These are phyloP conservation scores for Falcunculus frontatus DNA, from an alignment of 2,113 vertebrate species.

Conservation along the genomic window DNA sequence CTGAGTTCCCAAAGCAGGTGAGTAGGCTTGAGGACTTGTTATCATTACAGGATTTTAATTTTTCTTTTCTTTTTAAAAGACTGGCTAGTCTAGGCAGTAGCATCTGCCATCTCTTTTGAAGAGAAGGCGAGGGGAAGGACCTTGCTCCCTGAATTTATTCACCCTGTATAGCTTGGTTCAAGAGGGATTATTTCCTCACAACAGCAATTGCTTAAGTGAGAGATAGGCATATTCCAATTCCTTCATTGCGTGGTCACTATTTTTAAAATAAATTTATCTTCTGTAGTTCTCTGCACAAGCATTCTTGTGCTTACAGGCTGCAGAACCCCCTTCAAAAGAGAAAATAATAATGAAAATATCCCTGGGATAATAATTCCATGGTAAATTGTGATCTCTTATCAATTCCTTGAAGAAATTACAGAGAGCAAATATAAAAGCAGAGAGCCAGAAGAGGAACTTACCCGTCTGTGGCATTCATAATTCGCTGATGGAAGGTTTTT, in stretches of 20 bases:
- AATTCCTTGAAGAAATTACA: background rate
- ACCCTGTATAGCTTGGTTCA: background rate
- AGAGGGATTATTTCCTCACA: background rate
- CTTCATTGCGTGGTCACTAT: background rate
- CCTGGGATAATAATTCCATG: background rate
- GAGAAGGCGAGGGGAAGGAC: background rate
- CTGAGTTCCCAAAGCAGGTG: background rate
- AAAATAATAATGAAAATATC: background rate
- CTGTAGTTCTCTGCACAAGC: background rate
- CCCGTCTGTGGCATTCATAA: background rate
- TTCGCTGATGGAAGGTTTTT: background rate
- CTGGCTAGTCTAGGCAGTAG: background rate
- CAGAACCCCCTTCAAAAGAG: background rate
- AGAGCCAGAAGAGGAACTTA: background rate
- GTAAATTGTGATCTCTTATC: background rate
- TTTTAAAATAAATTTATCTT: background rate
- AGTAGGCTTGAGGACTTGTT: background rate
- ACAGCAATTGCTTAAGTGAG: background rate
- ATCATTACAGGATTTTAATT: background rate
- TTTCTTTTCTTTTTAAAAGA: background rate
- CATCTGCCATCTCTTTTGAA: background rate
- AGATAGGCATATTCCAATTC: background rate
- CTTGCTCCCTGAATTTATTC: background rate
- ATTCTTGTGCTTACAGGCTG: background rate
- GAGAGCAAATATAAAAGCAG: background rate